These are phyloP conservation scores for Berghia stephanieae DNA, from an alignment of 1,140 invertebrate genomes.

Conservation along the genomic window DNA sequence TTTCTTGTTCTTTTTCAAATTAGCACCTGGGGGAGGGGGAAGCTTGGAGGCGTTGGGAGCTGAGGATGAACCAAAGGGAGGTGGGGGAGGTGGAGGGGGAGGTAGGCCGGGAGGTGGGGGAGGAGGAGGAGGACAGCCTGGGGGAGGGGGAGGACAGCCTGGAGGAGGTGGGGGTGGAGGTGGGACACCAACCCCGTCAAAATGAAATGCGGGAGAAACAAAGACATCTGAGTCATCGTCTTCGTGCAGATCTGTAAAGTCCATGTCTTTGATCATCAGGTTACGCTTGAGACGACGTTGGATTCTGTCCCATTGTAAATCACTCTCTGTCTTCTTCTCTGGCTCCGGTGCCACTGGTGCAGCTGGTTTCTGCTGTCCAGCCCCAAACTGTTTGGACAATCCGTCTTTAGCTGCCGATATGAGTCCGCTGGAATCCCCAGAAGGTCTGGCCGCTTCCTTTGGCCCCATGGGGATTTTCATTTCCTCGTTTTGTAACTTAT, in stretches of 20 bases:
- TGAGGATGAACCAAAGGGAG: slow-evolving; percentile 62
- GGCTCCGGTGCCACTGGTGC: slow-evolving; percentile 44
- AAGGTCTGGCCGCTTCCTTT: slow-evolving; percentile 39
- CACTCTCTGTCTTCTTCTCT: slow-evolving; percentile 91
- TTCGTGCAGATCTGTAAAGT: slow-evolving; percentile 89
- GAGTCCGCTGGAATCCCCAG: slow-evolving; percentile 84
- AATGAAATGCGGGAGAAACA: slow-evolving; percentile 42
- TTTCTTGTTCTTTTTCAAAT: slow-evolving; percentile 88
- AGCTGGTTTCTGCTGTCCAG: slow-evolving; percentile 68
- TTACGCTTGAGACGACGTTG: slow-evolving; percentile 83
- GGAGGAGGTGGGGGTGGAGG: slow-evolving; percentile 67
- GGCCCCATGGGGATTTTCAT: slow-evolving; percentile 42
- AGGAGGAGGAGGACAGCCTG: slow-evolving; percentile 55
- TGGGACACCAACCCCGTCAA: slow-evolving; percentile 47
- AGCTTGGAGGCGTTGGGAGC: slow-evolving; percentile 58
- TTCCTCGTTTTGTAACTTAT: slow-evolving; percentile 37
- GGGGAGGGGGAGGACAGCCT: slow-evolving; percentile 58
- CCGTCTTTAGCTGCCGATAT: slow-evolving; percentile 94
- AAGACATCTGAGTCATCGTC: slow-evolving; percentile 69
- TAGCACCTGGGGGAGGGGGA: slow-evolving; percentile 65
- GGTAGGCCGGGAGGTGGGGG: slow-evolving; percentile 59
- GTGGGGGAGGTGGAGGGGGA: slow-evolving; percentile 67
- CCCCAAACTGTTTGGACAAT: slow-evolving; percentile 60
- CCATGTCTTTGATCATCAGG: slow-evolving; percentile 91
- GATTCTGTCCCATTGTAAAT: slow-evolving; percentile 93